A percentile compares a stretch with the other conserved stretches of the same genome.
Conservation (phyloP, 2,113 vertebrate species). For the Maylandia zebra region DNA sequence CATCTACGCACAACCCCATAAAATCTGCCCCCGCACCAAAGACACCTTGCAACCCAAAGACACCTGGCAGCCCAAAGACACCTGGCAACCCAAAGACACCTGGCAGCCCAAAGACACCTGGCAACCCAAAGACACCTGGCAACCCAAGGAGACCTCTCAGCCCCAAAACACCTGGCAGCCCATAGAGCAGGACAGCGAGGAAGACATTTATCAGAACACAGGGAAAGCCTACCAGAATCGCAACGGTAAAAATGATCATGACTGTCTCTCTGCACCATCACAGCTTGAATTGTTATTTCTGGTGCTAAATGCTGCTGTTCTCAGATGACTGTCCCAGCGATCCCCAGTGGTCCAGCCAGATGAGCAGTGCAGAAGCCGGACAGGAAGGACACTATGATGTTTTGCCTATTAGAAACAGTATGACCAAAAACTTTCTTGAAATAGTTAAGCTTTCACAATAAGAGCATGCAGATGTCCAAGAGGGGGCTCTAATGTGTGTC, state of each 20-base stretch:
- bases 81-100: neutral
- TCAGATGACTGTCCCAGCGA: neutral
- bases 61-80: neutral
- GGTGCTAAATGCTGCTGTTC: neutral
- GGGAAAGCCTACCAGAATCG: neutral
- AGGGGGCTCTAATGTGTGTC: neutral
- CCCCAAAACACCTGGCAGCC: neutral
- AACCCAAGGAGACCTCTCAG: neutral
- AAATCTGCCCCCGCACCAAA: neutral
- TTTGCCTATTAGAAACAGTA: constrained; percentile 45
- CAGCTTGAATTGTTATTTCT: neutral
- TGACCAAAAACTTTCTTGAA: neutral
- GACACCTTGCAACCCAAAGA: neutral
- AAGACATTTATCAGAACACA: neutral
- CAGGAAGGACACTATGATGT: constrained; percentile 57
- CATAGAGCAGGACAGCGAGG: neutral
- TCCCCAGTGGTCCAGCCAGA: neutral
- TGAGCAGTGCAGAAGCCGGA: neutral
- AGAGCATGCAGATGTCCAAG: neutral
- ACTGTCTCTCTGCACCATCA: neutral
- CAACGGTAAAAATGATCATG: neutral
- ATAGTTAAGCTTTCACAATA: neutral
- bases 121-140: neutral
- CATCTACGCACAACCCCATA: neutral
- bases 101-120: neutral